phyloP scores from a whole-genome alignment of 1,140 invertebrate genomes.

The Marisa cornuarietis region DNA sequence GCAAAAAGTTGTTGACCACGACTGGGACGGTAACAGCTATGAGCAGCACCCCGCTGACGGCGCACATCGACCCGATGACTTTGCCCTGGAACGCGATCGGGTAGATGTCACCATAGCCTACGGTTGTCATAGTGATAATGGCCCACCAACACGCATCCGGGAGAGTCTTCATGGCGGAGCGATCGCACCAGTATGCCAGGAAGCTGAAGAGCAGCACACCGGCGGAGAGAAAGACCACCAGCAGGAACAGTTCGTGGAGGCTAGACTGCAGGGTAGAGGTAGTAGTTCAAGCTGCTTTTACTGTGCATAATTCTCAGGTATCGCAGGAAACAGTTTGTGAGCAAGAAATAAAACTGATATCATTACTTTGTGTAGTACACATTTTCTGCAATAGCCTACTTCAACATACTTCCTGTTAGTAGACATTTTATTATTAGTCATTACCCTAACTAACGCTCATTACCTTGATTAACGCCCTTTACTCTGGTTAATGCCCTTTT shows the following conservation, averaged over 20 bases:
- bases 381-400: no score
- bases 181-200: constrained; percentile 48
- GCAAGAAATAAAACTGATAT: no score
- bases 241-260: constrained; percentile 42
- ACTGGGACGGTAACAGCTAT: constrained; percentile 37
- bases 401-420: no score
- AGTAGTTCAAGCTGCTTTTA: no score
- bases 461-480: no score
- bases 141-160: constrained; percentile 94
- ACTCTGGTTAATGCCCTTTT: no score
- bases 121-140: constrained; percentile 91
- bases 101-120: constrained; percentile 94
- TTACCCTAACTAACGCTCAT: no score
- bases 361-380: no score
- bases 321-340: no score
- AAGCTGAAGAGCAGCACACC: constrained; percentile 45
- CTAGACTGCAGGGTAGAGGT: constrained; percentile 23
- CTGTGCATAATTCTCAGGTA: no score
- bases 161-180: constrained; percentile 78
- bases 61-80: constrained; percentile 30
- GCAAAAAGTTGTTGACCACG: constrained; percentile 40
- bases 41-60: constrained; percentile 33
- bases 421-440: no score
- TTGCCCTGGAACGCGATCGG: constrained; percentile 54
- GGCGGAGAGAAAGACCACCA: constrained; percentile 44